phyloP scores from a whole-genome alignment of 2,888 invertebrate species.

The Spialia ferax region DNA sequence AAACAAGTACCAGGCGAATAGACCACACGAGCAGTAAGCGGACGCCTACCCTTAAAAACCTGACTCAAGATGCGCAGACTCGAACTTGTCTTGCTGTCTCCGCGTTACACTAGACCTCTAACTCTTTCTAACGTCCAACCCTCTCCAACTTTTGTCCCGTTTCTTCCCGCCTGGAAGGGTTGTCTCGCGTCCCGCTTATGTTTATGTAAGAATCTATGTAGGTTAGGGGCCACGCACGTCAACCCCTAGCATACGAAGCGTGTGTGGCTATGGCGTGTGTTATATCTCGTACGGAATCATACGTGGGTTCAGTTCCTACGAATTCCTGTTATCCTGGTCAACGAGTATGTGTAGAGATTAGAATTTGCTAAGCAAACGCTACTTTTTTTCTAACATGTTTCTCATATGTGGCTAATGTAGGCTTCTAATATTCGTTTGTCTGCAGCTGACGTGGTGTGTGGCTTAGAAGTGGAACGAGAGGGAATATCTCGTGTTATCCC shows the following conservation, averaged over 20 bases:
- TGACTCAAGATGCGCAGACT: constrained; percentile 80
- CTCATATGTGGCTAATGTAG: constrained; percentile 60
- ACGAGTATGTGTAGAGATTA: constrained; percentile 86
- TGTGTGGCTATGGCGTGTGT: constrained; percentile 77
- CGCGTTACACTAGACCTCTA: constrained; percentile 61
- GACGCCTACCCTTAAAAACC: constrained; percentile 74
- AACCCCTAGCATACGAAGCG: constrained; percentile 80
- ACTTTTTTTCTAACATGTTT: constrained; percentile 76
- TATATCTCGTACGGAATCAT: constrained; percentile 71
- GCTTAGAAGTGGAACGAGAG: constrained; percentile 47
- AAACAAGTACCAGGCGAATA: constrained; percentile 83
- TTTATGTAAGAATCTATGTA: constrained; percentile 67
- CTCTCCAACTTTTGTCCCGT: constrained; percentile 56
- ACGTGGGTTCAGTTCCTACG: constrained; percentile 72
- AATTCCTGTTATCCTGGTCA: constrained; percentile 74
- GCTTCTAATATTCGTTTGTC: constrained; percentile 57
- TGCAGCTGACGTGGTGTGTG: neutral
- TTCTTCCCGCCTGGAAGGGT: constrained; percentile 70
- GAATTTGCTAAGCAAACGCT: constrained; percentile 84
- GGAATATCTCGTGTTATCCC: constrained; percentile 37
- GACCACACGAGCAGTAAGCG: constrained; percentile 61
- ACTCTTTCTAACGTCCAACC: constrained; percentile 72
- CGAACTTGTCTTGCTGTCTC: constrained; percentile 68
- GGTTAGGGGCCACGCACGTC: constrained; percentile 67
- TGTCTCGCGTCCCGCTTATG: constrained; percentile 55